Percentiles rank a stretch among this genome's conserved stretches.
Conservation (phyloP, 2,888 invertebrate genomes). For the Crossocerus cetratus region DNA sequence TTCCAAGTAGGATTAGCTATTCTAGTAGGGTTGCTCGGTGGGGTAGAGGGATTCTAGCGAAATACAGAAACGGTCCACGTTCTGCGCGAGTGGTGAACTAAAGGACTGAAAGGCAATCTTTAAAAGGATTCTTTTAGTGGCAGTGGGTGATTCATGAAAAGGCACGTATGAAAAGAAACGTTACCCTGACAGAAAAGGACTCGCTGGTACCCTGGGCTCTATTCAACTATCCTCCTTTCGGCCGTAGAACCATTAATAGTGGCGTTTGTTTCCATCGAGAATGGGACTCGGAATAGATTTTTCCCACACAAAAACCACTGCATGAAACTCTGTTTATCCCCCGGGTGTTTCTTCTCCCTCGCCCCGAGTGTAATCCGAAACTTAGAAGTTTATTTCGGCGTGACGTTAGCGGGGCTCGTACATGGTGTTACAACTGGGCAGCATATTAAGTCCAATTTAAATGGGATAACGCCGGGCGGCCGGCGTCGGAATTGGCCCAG, state of each 20-base stretch:
- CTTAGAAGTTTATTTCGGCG: too few species aligned
- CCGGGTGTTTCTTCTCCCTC: too few species aligned
- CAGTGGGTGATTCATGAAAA: constrained; percentile 6
- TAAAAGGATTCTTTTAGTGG: background rate
- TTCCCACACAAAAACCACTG: background rate
- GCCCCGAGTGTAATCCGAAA: too few species aligned
- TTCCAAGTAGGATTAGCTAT: constrained; percentile 7
- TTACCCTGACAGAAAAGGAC: background rate
- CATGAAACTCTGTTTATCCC: too few species aligned
- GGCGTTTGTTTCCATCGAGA: constrained; percentile 15
- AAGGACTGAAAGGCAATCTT: background rate
- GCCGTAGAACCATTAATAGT: constrained; percentile 22
- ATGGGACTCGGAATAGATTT: background rate
- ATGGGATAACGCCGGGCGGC: too few species aligned
- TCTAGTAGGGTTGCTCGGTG: background rate
- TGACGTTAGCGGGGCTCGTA: too few species aligned
- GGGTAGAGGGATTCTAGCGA: background rate
- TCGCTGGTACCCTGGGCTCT: background rate
- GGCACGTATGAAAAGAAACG: background rate
- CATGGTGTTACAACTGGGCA: too few species aligned
- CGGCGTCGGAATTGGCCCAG: too few species aligned
- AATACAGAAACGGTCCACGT: background rate
- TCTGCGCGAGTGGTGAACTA: background rate
- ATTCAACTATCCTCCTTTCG: constrained; percentile 14
- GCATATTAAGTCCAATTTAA: too few species aligned